A percentile compares a stretch with the other conserved stretches of the same genome.
Conservation (phyloP, 1,140 invertebrate species). For the Pseudomyrmex concolor region DNA sequence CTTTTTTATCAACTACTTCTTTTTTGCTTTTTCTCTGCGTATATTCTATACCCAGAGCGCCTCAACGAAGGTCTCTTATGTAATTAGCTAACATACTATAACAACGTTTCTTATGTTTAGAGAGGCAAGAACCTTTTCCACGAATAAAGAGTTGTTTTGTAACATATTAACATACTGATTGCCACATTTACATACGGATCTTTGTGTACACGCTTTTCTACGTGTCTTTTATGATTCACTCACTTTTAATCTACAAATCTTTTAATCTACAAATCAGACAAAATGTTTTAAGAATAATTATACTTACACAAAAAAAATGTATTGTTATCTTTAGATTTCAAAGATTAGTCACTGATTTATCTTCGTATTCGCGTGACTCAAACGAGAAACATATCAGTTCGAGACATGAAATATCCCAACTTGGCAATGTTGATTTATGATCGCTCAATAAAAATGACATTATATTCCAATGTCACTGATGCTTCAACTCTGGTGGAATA, state of each 20-base stretch:
- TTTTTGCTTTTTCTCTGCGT: slow-evolving; percentile 1
- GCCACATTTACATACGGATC: background rate
- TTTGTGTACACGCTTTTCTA: no score
- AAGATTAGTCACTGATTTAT: slow-evolving; percentile 12
- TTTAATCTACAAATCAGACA: no score
- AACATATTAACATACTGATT: background rate
- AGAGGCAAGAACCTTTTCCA: background rate
- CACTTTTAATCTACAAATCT: no score
- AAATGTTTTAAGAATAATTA: no score
- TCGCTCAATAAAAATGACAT: background rate
- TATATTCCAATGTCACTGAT: background rate
- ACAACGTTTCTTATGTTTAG: background rate
- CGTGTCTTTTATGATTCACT: no score
- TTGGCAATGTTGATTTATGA: background rate
- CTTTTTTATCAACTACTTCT: background rate
- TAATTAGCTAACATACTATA: slow-evolving; percentile 33
- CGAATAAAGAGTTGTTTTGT: background rate
- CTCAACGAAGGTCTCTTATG: slow-evolving; percentile 33
- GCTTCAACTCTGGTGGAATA: background rate
- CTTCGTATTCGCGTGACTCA: background rate
- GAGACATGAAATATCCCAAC: background rate
- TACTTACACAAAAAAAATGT: background rate
- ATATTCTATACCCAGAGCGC: background rate
- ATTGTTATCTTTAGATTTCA: background rate
- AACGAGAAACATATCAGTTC: background rate